A percentile compares a stretch with the other conserved stretches of the same genome.
phyloP scores from a whole-genome alignment of 2,888 invertebrate genomes.

The Serripes groenlandicus region DNA sequence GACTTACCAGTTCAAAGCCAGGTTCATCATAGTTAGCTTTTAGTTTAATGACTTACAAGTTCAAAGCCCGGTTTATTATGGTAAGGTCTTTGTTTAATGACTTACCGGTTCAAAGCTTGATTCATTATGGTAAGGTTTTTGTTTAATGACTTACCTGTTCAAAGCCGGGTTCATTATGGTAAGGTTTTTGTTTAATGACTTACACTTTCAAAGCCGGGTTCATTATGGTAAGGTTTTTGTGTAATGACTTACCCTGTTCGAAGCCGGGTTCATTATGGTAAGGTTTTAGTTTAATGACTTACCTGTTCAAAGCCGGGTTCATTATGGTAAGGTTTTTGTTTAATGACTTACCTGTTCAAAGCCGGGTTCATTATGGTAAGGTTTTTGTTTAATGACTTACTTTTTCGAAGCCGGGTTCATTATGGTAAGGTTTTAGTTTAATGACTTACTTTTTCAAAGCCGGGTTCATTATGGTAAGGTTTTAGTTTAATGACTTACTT shows the following conservation, averaged over 20 bases:
- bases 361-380: constrained; percentile 89
- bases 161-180: background rate
- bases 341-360: constrained; percentile 85
- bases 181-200: no score
- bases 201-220: background rate
- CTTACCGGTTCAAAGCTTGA: constrained; percentile 87
- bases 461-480: constrained; percentile 84
- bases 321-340: constrained; percentile 90
- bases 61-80: constrained; percentile 89
- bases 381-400: constrained; percentile 89
- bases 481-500: background rate
- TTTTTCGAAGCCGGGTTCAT: background rate
- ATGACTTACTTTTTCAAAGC: constrained; percentile 83
- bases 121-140: constrained; percentile 90
- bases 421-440: no score
- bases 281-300: no score
- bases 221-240: no score
- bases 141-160: constrained; percentile 87
- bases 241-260: constrained; percentile 7
- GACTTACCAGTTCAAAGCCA: no score
- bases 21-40: no score
- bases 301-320: constrained; percentile 88
- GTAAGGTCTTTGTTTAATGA: constrained; percentile 90
- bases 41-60: no score
- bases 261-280: constrained; percentile 87